A percentile compares a stretch with the other conserved stretches of the same genome.
Conservation (phyloP, 37 sponge, comb jelly and placozoan genomes). For the Eunapius fragilis region DNA sequence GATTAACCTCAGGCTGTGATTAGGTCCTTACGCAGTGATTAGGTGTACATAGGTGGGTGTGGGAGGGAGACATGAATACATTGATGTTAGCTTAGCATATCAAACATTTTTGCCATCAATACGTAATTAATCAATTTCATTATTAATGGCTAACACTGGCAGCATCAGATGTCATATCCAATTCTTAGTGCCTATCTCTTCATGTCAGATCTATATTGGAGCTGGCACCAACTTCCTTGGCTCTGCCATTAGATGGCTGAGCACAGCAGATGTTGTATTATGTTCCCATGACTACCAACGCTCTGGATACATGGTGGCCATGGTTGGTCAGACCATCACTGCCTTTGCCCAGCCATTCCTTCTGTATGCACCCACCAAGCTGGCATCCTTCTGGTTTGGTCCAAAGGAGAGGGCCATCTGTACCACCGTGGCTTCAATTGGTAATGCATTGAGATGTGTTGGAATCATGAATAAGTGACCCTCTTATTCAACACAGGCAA, state of each 20-base stretch:
- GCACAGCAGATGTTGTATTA: constrained; percentile 20
- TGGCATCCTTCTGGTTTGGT: constrained; percentile 76
- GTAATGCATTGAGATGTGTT: neutral
- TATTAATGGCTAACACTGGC: too few species aligned
- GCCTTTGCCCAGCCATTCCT: constrained; percentile 77
- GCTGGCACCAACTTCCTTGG: constrained; percentile 61
- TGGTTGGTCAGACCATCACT: constrained; percentile 57
- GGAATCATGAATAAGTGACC: neutral
- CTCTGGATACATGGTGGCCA: constrained; percentile 33
- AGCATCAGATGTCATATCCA: too few species aligned
- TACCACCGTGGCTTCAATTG: constrained; percentile 33
- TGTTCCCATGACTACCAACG: neutral
- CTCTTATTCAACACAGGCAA: constrained; percentile 55
- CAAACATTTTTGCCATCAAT: too few species aligned
- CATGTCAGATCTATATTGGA: constrained; percentile 39
- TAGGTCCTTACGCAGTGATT: too few species aligned
- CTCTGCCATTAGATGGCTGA: constrained; percentile 47
- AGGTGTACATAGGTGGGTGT: too few species aligned
- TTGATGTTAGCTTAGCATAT: too few species aligned
- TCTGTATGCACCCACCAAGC: constrained; percentile 74
- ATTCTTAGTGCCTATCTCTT: neutral
- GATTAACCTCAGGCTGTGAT: too few species aligned
- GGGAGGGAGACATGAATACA: too few species aligned
- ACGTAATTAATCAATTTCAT: too few species aligned
- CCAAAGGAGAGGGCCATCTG: constrained; percentile 52